Evolutionary conservation across 1,140 invertebrate species (phyloP), one percentile per base, ranked within the genome.

Genomic region (Uloborus diversus): DNA sequence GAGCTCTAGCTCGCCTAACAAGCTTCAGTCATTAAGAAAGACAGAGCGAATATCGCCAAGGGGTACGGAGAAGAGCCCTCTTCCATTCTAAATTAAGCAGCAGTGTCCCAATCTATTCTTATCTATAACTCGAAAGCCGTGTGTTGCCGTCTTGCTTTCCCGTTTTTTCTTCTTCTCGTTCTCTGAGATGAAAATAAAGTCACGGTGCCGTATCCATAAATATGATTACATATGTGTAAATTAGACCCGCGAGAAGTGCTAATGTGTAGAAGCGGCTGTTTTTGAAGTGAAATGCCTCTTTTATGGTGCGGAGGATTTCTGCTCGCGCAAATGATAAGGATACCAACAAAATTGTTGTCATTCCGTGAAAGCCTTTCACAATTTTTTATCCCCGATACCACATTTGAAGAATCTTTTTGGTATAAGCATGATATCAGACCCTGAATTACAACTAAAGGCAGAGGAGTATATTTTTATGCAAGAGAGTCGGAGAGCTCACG

Each of bases 201-300:
- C 61, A 78, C 62, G 59, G 37, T 37, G 4, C 47, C 73, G 61
- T 64, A 42, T 78, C 62, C 73, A 66, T 78, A 78, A 78, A 78
- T 78, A 78, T 78, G 73, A 78, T 78, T 78, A 78, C 73, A 78
- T 78, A 78, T 66, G 73, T 65, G 73, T 78, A 78, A 78, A 78
- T 78, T 78, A 66, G 61, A 37, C n/a, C 42, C 33, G 3, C 14
- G 42, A 66, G 25, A 56, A 33, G 73, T 66, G 62, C 59, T 78
- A 65, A 78, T 78, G 37, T 35, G 27, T n/a, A 53, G 69, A 59
- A 35, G 49, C 66, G 66, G 66, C 66, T 49, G 37, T 68, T 68
- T 62, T 27, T 64, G 27, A 28, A n/a, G 57, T 27, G 20, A 27
- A 11, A 56, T 20, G 20, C 28, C 13, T 56, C 13, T 57, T 57